These are phyloP conservation scores for Rosalia funebris DNA, from an alignment of 2,888 invertebrate species.

Conservation along the genomic window DNA sequence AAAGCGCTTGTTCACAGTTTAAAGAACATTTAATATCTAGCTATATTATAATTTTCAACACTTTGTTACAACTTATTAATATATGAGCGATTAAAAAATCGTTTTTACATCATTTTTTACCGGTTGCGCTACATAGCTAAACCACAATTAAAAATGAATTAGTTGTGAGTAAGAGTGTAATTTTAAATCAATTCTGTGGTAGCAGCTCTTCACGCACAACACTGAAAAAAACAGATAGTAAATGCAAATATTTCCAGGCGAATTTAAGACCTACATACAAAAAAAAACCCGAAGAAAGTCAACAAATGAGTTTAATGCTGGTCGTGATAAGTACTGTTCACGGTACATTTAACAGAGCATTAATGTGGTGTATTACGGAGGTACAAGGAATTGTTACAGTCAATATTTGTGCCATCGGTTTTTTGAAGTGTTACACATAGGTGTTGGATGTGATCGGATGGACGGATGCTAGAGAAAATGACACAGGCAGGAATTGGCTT, in stretches of 20 bases:
- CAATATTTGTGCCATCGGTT: neutral
- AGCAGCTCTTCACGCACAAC: too few species aligned
- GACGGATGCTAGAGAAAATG: too few species aligned
- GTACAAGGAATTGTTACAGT: neutral
- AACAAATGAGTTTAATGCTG: neutral
- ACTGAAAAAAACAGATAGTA: neutral
- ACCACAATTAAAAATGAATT: neutral
- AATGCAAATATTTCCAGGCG: neutral
- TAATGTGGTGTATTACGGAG: neutral
- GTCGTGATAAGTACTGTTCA: conserved; percentile 2
- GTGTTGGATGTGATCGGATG: neutral
- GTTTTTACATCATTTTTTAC: neutral
- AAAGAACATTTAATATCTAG: neutral
- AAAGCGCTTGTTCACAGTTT: too few species aligned
- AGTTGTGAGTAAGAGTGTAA: neutral
- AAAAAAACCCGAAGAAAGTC: conserved; percentile 2
- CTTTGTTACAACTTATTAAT: neutral
- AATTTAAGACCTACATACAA: conserved; percentile 3
- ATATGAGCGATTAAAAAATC: neutral
- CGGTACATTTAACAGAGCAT: conserved; percentile 9
- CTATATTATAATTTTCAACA: neutral
- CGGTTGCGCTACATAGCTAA: neutral
- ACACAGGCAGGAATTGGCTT: too few species aligned
- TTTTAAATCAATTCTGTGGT: neutral
- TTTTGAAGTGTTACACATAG: neutral